Base-by-base conservation (phyloP, 1,140 invertebrate species). In the Potamilus streckersoni region DNA sequence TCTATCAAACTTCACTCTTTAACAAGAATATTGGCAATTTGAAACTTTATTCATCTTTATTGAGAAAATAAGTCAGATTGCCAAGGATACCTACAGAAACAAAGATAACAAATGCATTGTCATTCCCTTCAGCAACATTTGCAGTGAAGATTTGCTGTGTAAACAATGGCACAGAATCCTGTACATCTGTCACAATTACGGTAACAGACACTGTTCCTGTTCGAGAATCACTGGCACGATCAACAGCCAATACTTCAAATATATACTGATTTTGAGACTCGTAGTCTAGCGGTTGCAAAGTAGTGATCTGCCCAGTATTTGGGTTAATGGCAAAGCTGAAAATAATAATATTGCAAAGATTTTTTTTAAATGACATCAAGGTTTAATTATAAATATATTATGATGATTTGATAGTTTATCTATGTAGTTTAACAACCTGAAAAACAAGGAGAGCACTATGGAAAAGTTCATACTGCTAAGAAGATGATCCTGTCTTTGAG, bases 151-250 rank as follows among this genome's bases (percentile, higher is more conserved):
- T 20, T 20, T 66, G 31, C 23, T 75, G 68, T 11, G 73, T 64
- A 74, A 84, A 84, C 17, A 80, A 56, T 17, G 83, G 83, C 3
- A 80, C 63, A 23, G 67, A 68, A 73, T 83, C 81, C 16, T 77
- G 17, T n/a, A 71, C 63, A 70, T 84, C 83, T 14, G 67, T 14
- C 1, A 83, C 82, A 60, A 61, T 68, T 55, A 84, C 71, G 19
- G 78, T 82, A 31, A 84, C 73, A 58, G 63, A 73, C 17, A 76
- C 56, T 2, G 70, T 70, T 38, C 65, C 60, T 19, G 58, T 74
- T 12, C 78, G 71, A 57, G 23, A 58, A 63, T 78, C 65, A 3
- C 60, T 23, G 17, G 72, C 81, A 27, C 27, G 15, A 63, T 84
- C 83, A 55, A n/a, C 55, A 1, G 83, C 83, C 19, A 64, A 71